Base-by-base conservation (phyloP, 2,888 invertebrate genomes). In the Lithophane socia region DNA sequence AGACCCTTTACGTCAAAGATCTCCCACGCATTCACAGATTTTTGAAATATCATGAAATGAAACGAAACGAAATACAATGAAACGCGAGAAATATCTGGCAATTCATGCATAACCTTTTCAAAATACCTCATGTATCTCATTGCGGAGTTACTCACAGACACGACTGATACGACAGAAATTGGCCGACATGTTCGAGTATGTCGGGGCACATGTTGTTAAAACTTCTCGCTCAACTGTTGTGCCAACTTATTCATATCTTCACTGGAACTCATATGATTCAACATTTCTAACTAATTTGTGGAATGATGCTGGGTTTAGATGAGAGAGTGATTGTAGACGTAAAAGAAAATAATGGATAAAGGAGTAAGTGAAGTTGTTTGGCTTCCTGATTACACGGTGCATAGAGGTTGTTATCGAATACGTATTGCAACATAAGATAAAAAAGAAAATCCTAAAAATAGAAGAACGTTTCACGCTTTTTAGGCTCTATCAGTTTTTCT, bases 211-310 rank as follows among this genome's bases (percentile, higher is more conserved):
- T 56, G 52, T 65, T 58, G 73, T 56, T 77, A 61, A 24, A 72
- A 69, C 61, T 83, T 58, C 29, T 24, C 49, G 67, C 49, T 61
- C 54, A 29, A 58, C 63, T 76, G 66, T 73, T 61, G 66, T 67
- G 70, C 61, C 42, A 68, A 86, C 49, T 86, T 86, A 83, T 86
- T 83, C 86, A 78, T 78, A 74, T 74, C 63, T 70, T 49, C 54
- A n/a, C 64, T 49, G 16, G 61, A 86, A 52, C 67, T 77, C 63
- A 10, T 42, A 74, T 66, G 37, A 60, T 44, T 86, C 47, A 52
- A 73, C 70, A 73, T 70, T 61, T 70, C 60, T 49, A 63, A 83
- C 61, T 83, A 82, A 63, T 68, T 58, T 67, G 42, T 3, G 49
- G 29, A 44, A 58, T 56, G n/a, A n/a, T 58, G 44, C 44, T 56